Evolutionary conservation across 23 tunicate species (phyloP).

Genomic region (Aplidium turbinatum): DNA sequence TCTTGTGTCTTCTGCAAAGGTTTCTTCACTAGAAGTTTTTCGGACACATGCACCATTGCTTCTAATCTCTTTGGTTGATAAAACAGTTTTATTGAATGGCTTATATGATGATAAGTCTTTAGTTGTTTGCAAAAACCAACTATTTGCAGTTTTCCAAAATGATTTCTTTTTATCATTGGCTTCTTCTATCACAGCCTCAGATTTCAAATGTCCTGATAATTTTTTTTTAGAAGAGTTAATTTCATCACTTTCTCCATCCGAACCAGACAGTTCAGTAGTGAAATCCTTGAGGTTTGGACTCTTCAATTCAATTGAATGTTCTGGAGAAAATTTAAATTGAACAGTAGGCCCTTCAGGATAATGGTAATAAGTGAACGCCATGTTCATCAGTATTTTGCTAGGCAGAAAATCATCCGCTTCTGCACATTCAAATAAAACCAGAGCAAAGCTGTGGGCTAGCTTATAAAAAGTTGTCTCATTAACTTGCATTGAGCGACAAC

Average conservation of each 20-base stretch:
- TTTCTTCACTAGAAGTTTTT: too few relatives aligned
- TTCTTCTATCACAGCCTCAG: background rate
- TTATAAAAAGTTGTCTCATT: constrained; percentile 72
- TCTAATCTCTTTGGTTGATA: too few relatives aligned
- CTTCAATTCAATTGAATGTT: constrained; percentile 17
- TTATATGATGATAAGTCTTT: too few relatives aligned
- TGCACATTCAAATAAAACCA: constrained; percentile 84
- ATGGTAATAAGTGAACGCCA: constrained; percentile 85
- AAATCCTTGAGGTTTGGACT: constrained; percentile 44
- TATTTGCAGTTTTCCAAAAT: constrained; percentile 16
- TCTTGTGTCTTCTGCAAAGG: too few relatives aligned
- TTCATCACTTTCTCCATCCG: background rate
- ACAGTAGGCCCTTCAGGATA: constrained; percentile 44
- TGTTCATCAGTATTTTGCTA: constrained; percentile 77
- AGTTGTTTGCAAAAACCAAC: too few relatives aligned
- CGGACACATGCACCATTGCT: too few relatives aligned
- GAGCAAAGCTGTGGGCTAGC: constrained; percentile 71
- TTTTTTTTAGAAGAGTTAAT: background rate
- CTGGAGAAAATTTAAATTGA: background rate
- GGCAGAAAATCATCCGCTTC: constrained; percentile 89
- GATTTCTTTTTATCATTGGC: background rate
- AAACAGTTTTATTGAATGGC: too few relatives aligned
- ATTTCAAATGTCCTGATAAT: too few relatives aligned
- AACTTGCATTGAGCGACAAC: constrained; percentile 51
- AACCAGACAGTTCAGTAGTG: constrained; percentile 17